Conservation (phyloP, 2,113 vertebrate genomes). For the Pachyramphus minor region DNA sequence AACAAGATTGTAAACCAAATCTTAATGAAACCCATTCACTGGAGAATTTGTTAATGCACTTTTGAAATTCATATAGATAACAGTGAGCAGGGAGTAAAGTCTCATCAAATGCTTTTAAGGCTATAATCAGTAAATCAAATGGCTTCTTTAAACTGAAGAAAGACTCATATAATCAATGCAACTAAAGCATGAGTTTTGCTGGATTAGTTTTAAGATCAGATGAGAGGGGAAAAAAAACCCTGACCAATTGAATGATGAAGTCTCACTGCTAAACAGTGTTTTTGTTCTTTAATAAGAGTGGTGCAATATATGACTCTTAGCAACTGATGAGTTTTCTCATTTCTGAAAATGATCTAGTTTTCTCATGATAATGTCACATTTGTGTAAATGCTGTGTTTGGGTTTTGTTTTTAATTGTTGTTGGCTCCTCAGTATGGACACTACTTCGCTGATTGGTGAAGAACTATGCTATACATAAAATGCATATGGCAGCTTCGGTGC, state of each 20-base stretch:
- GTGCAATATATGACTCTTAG: background rate
- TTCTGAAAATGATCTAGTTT: background rate
- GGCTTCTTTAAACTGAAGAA: background rate
- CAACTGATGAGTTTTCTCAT: background rate
- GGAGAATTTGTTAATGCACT: constrained; percentile 41
- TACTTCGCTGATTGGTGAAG: constrained; percentile 75
- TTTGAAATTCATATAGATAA: background rate
- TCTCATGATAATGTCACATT: background rate
- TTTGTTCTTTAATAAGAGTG: background rate
- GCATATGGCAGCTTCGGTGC: background rate
- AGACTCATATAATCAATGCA: background rate
- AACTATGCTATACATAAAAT: constrained; percentile 52
- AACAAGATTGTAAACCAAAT: constrained; percentile 15
- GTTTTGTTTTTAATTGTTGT: background rate
- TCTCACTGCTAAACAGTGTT: background rate
- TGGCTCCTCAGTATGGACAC: constrained; percentile 74
- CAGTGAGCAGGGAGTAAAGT: background rate
- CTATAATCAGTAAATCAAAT: background rate
- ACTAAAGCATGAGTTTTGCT: background rate
- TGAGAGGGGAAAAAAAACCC: rapidly evolving
- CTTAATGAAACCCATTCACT: constrained; percentile 5
- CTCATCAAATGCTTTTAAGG: constrained; percentile 8
- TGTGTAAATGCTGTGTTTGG: constrained; percentile 56
- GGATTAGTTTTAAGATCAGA: background rate
- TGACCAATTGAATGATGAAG: background rate